phyloP scores from a whole-genome alignment of 2,113 vertebrate genomes.

The Ceuthmochares aereus region DNA sequence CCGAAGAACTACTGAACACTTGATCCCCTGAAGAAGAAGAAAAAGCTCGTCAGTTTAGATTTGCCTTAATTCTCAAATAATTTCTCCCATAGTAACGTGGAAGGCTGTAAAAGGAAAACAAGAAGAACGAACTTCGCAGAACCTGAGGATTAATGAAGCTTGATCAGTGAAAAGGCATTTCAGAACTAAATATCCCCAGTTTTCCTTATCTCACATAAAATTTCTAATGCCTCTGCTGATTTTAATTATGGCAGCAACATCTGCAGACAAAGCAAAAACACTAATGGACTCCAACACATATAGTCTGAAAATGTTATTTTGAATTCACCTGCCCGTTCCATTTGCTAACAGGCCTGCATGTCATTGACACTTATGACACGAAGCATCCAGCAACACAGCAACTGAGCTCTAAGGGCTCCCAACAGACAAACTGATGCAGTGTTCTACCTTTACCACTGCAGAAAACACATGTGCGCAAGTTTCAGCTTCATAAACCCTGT shows the following conservation, averaged over 20 bases:
- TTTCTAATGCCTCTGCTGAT: not conserved
- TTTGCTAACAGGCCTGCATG: not conserved
- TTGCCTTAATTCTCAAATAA: not conserved
- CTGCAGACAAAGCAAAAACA: not conserved
- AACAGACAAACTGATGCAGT: not conserved
- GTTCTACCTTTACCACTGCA: not conserved
- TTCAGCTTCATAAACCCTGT: not conserved
- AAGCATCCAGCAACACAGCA: not conserved
- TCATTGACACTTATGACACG: not conserved
- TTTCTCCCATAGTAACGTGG: not conserved
- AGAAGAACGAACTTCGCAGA: not conserved
- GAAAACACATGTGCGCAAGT: not conserved
- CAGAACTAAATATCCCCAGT: not conserved
- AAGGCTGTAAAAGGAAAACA: not conserved
- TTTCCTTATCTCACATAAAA: not conserved
- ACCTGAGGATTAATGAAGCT: not conserved
- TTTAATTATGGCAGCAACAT: not conserved
- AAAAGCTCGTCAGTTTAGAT: not conserved
- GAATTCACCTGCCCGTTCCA: not conserved
- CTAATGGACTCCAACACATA: not conserved
- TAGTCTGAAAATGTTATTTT: accelerated
- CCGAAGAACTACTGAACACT: not conserved
- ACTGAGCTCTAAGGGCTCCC: not conserved
- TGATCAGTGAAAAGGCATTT: not conserved
- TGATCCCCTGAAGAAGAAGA: not conserved